These are phyloP conservation scores for Sphaeridia pumilis DNA, from an alignment of 2,888 invertebrate species.

Conservation along the genomic window DNA sequence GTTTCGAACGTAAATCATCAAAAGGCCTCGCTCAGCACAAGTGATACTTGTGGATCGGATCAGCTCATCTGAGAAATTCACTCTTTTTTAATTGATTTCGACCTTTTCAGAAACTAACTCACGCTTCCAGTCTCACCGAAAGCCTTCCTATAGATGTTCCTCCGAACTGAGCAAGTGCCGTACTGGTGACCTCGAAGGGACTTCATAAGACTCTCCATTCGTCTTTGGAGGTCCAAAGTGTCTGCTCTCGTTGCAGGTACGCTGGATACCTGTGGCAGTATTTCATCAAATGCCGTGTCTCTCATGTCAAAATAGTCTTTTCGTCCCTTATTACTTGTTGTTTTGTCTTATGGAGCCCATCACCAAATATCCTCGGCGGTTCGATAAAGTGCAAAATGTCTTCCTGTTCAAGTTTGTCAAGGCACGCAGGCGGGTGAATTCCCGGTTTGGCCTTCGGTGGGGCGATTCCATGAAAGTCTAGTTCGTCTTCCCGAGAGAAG, in stretches of 20 bases:
- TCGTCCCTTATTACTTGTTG: conserved; percentile 1
- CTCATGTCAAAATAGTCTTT: neutral
- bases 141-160: conserved; percentile 5
- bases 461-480: too few relatives aligned
- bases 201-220: conserved; percentile 8
- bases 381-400: conserved; percentile 11
- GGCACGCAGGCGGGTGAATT: too few relatives aligned
- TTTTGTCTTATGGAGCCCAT: conserved; percentile 4
- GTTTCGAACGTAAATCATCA: conserved; percentile 6
- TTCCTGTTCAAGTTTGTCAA: too few relatives aligned
- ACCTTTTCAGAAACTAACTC: neutral
- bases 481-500: too few relatives aligned
- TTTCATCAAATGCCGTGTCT: neutral
- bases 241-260: conserved; percentile 10
- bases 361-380: conserved; percentile 5
- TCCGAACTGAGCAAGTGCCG: conserved; percentile 5
- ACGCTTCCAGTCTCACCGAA: too few relatives aligned
- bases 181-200: neutral
- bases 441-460: too few relatives aligned
- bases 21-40: conserved; percentile 10
- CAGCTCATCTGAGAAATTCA: conserved; percentile 8
- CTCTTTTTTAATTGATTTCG: neutral
- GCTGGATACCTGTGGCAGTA: conserved; percentile 7
- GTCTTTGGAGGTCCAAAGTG: conserved; percentile 2
- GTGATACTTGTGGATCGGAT: conserved; percentile 7